Percentiles rank a stretch among this genome's conserved stretches.
phyloP scores from a whole-genome alignment of 2,797 vertebrate genomes.

The Scleropages formosus region DNA sequence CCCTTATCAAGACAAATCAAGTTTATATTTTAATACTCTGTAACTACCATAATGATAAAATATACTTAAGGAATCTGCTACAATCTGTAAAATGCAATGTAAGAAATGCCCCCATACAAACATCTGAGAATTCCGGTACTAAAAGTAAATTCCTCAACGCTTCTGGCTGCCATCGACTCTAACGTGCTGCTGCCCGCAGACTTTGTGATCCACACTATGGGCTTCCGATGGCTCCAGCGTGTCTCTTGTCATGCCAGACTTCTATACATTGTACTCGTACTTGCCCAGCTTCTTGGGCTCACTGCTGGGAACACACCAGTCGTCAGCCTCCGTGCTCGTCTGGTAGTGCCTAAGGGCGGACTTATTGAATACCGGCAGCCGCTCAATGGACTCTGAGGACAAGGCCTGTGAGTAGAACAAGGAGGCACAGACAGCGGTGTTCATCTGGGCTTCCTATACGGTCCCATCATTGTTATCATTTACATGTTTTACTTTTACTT shows the following conservation, averaged over 20 bases:
- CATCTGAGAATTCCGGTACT: constrained; percentile 31
- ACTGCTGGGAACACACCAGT: constrained; percentile 94
- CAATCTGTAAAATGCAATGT: background rate
- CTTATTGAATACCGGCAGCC: constrained; percentile 95
- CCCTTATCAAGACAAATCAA: constrained; percentile 17
- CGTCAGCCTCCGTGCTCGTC: constrained; percentile 80
- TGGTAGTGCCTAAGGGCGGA: constrained; percentile 91
- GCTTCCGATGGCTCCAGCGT: too few species aligned
- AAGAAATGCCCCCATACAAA: constrained; percentile 36
- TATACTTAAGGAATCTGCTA: background rate
- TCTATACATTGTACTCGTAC: constrained; percentile 63
- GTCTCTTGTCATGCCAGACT: background rate
- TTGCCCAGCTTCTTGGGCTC: constrained; percentile 83
- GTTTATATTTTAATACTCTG: constrained; percentile 11
- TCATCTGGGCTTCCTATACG: background rate
- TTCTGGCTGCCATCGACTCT: background rate
- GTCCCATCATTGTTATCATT: too few species aligned
- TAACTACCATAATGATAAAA: constrained; percentile 18
- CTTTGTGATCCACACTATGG: background rate
- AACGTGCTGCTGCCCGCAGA: constrained; percentile 12
- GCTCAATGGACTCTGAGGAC: constrained; percentile 91
- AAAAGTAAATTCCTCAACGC: background rate
- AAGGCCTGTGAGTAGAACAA: constrained; percentile 72
- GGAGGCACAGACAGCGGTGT: background rate
- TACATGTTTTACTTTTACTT: too few species aligned